Evolutionary conservation across 2,797 vertebrate genomes (phyloP), one percentile per base, ranked within the genome.

Genomic region (Phrynocephalus guinanensis): DNA sequence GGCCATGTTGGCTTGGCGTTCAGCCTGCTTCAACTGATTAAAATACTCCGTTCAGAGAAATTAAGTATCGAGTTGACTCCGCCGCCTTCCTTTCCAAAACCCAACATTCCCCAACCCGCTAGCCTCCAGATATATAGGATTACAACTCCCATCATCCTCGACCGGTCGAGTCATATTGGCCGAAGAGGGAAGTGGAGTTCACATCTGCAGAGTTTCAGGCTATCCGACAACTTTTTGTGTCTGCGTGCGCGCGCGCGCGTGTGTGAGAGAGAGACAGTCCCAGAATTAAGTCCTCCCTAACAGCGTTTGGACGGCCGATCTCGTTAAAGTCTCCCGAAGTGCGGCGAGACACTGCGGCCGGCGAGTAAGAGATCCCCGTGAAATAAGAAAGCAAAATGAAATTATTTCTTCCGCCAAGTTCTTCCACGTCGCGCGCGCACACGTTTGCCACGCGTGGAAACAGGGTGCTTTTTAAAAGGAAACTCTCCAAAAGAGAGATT

Each of bases 31-130:
- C 30, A 70, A 30, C 44, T 91, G 56, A 50, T 87, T 88, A 70
- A 8, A 88, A 13, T n/a, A 75, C 67, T 88, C 5, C 86, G 16
- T 44, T 66, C 82, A 48, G 13, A 50, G 28, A 79, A 88, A 82
- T 94, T 91, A 48, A 83, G 83, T 86, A 68, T 79, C 86, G 87
- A 87, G 22, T 70, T 78, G 75, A 82, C 26, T 68, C 86, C 86
- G 87, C 60, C 18, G 60, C 60, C 60, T 16, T 63, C 60, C 72
- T 78, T 63, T 38, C 30, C 18, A 3, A 18, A 6, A 44, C 7
- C 38, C 33, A 68, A 3, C 73, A 20, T 26, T 24, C 73, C 33
- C 20, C 38, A 38, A 73, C 16, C 15, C 38, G 72, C 2, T 5
- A 13, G 28, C 71, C 16, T 38, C 30, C 33, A 7, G 13, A 38